A percentile compares a stretch with the other conserved stretches of the same genome.
Evolutionary conservation across 53 echinoderm and acorn worm genomes (phyloP).

Genomic region (Antedon mediterranea): DNA sequence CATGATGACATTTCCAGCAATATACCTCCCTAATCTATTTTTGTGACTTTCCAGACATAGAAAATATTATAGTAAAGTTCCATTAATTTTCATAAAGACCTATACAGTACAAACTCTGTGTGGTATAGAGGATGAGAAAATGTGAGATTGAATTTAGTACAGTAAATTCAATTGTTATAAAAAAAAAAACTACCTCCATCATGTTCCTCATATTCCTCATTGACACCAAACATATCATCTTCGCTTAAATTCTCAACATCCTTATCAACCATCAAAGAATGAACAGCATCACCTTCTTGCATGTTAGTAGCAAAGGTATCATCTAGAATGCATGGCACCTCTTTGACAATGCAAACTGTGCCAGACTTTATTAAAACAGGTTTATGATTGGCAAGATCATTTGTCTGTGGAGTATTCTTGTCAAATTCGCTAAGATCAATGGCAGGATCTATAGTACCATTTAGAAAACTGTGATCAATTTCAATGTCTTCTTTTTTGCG

Average conservation of each 20-base stretch:
- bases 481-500: too few species aligned
- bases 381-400: neutral
- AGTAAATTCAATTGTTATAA: too few species aligned
- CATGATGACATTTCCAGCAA: too few species aligned
- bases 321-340: neutral
- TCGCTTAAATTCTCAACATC: neutral
- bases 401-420: neutral
- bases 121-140: too few species aligned
- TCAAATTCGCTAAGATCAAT: conserved; percentile 22
- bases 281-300: neutral
- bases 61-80: too few species aligned
- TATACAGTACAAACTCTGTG: too few species aligned
- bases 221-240: neutral
- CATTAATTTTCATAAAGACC: too few species aligned
- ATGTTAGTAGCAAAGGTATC: neutral
- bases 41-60: too few species aligned
- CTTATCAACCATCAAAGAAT: neutral
- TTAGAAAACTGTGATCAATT: conserved; percentile 5
- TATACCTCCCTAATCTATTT: too few species aligned
- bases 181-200: neutral
- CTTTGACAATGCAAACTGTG: neutral
- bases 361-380: neutral
- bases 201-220: neutral
- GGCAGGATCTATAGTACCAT: conserved; percentile 28
- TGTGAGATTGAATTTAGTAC: too few species aligned